Base-by-base conservation (phyloP, 2,113 vertebrate species). In the Colaptes auratus region DNA sequence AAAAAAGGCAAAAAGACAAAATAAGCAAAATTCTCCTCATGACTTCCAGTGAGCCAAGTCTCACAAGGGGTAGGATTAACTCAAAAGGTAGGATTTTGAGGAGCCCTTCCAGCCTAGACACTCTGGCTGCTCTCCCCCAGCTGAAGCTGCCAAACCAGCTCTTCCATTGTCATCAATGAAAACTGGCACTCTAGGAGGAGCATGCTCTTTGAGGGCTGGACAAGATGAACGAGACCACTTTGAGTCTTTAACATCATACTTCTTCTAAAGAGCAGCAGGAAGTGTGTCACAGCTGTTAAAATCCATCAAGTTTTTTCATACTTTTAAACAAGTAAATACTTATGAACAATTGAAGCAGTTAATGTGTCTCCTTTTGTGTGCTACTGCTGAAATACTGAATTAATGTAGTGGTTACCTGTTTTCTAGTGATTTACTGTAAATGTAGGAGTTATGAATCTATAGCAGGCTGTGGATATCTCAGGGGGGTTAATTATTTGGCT, bases 11-110 rank as follows among this genome's bases (percentile, higher is more conserved):
- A 77, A 31, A 25, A 81, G 85, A 64, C 31, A 56, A 89, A 92
- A 83, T 33, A 88, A 95, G 15, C 31, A 75, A 91, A 89, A 92
- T 55, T 48, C 72, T 53, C 28, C n/a, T 78, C 24, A 60, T 65
- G 9, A 15, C 23, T 12, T 50, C 42, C 72, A 33, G 42, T 33
- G 50, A 60, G n/a, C 44, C 42, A 56, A 70, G 46, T 15, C 33
- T 83, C 48, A 48, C 7, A n/a, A 77, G 31, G 9, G 20, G 7
- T 44, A 61, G 0, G 2, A 25, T 55, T 50, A 64, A 9, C 35
- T 76, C 63, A 21, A 12, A 23, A 66, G 27, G 3, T 44, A 8
- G 28, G 70, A 64, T 15, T 64, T 31, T 46, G 59, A 93, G 76
- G 31, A 86, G 25, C 48, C 15, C 7, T 39, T 80, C 72, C 42